Base-by-base conservation (phyloP, 2,888 invertebrate species). In the Muscina levida region DNA sequence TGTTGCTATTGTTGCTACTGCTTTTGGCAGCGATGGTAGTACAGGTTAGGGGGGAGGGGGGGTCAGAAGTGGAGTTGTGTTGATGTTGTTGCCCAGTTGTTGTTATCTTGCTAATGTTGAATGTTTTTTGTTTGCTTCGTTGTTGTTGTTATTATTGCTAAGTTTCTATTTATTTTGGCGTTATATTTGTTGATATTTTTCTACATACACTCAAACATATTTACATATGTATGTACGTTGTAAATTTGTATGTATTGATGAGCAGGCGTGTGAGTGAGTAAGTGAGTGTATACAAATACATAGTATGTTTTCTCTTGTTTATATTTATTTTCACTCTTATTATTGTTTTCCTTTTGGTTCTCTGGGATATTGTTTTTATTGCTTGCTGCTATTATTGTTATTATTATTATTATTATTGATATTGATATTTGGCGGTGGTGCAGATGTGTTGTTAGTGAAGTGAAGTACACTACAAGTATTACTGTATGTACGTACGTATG, bases 131-230 rank as follows among this genome's bases (percentile, higher is more conserved):
- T n/a, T n/a, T n/a, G n/a, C n/a, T n/a, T n/a, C n/a, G n/a, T n/a
- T n/a, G n/a, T n/a, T 77, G 57, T 77, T 77, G 57, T 77, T 76
- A 48, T 71, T 76, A 67, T 72, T 73, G 70, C 66, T 71, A 80
- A 73, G 73, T 77, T 80, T 73, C 59, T 77, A 51, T 80, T 77
- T 77, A 77, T 77, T 75, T 79, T 70, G 44, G 44, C 56, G 15
- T 70, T 62, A 13, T 62, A 13, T 59, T 67, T 74, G 24, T 74
- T 68, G 65, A 76, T 72, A 31, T 31, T 31, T n/a, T n/a, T n/a
- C n/a, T 31, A 31, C 31, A 31, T 31, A 8, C 31, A 31, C 8
- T 5, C 31, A 31, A 5, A 31, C 31, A 31, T 31, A 31, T 31
- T n/a, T n/a, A 11, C 10, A 17, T 17, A 48, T 19, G 48, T 15